These are phyloP conservation scores for Corythornis madagascariensis DNA, from an alignment of 2,113 vertebrate species.

Conservation along the genomic window DNA sequence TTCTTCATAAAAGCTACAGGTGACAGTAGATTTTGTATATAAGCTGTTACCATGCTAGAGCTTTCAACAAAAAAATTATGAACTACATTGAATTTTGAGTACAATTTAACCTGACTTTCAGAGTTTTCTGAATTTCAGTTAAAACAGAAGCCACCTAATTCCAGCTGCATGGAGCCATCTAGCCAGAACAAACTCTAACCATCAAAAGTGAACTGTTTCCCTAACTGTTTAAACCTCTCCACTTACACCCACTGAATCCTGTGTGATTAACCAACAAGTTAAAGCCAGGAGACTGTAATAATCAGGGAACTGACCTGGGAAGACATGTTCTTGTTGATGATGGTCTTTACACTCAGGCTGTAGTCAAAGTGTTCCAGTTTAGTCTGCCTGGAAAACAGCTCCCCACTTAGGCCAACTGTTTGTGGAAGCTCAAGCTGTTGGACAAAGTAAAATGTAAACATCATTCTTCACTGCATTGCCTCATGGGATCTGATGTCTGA, in stretches of 20 bases:
- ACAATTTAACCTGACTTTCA: not conserved
- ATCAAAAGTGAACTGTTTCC: not conserved
- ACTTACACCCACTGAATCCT: not conserved
- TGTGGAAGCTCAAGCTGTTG: conserved; percentile 78
- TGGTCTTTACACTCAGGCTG: conserved; percentile 55
- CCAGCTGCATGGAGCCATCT: not conserved
- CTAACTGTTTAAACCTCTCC: not conserved
- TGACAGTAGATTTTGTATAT: not conserved
- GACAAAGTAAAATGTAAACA: conserved; percentile 30
- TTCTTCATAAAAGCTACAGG: not conserved
- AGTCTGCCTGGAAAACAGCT: conserved; percentile 68
- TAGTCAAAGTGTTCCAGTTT: conserved; percentile 69
- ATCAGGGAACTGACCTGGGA: conserved; percentile 71
- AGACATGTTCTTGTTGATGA: conserved; percentile 59
- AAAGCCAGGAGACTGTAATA: not conserved
- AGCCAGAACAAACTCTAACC: not conserved
- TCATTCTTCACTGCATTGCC: not conserved
- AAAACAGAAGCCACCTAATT: not conserved
- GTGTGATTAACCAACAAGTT: not conserved
- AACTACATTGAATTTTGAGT: not conserved
- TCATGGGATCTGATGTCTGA: not conserved
- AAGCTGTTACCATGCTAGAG: not conserved
- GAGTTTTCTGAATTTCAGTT: not conserved
- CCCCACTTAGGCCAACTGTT: conserved; percentile 72
- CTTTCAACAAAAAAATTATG: not conserved